Evolutionary conservation across 2,888 invertebrate species (phyloP), one percentile per base, ranked within the genome.

Genomic region (Arenicola marina): DNA sequence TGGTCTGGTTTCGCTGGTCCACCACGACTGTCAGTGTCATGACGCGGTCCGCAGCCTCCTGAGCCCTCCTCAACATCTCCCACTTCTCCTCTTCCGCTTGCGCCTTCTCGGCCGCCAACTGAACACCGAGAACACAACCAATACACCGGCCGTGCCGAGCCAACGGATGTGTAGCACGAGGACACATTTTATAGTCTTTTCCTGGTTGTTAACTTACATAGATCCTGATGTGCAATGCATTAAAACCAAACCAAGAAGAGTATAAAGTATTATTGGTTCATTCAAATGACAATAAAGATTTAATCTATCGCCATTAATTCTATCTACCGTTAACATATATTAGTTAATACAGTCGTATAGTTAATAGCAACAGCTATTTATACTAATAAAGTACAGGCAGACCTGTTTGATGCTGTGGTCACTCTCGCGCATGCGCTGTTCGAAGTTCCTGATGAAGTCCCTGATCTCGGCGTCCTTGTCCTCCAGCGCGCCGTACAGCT

Each of bases 371-470:
- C n/a, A n/a, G n/a, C n/a, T 38, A 38, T 11, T 18, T 38, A 38
- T 38, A 18, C 11, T 38, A 48, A 15, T 21, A 48, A 11, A 11
- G 21, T 21, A 48, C 11, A 7, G 31, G 24, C 61, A 56, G 63
- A 83, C 83, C 77, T 81, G 80, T 73, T 83, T 81, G 63, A 89
- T 85, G 63, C 87, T 88, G 78, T 91, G 86, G 86, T 94, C 87
- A 84, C 90, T 87, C 85, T 94, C 88, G 82, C 92, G 85, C 88
- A 94, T 89, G 85, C 91, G 86, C 88, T 92, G 93, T 26, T 95
- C 95, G 84, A 93, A 95, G 85, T 92, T 94, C 73, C 94, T 88
- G 78, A 96, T 95, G 81, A 95, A 95, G 84, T 95, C 95, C 63
- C 95, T 87, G 63, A 95, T 86, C 83, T 95, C 95, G 76, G 92